Base-by-base conservation (phyloP, 2,113 vertebrate genomes). In the Sciurus niger region DNA sequence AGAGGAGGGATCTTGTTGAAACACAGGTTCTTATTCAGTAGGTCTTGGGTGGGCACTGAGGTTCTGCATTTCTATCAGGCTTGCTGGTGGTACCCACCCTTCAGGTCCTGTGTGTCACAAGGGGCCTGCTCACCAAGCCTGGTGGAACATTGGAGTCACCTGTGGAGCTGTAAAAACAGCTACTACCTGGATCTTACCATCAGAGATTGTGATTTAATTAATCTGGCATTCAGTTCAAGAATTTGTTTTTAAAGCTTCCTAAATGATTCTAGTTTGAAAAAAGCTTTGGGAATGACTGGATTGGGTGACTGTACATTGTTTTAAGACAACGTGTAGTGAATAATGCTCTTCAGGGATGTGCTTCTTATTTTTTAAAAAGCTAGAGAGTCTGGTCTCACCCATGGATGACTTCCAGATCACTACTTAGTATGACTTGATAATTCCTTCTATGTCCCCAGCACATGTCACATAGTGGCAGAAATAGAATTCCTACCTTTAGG, bases 191-290 rank as follows among this genome's bases (percentile, higher is more conserved):
- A 48, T 93, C 18, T 37, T 16, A 7, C n/a, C 5, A 5, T 1
- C 30, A 63, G 67, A 70, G 2, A 58, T 43, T 55, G 12, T 1
- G 25, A 18, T 60, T 28, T 87, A 70, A 55, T 76, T 53, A 68
- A n/a, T 82, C 8, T 40, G 24, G 40, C 25, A 48, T 76, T 20
- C 43, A 46, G 2, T 90, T 14, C 72, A 60, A 85, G 24, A 70
- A 67, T 24, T 63, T 70, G 37, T 70, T 51, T 58, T 78, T 40
- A 30, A 55, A 55, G 32, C 18, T 58, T 96, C 28, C 32, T 48
- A 92, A 72, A 24, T 89, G 51, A 91, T 89, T 84, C 85, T 94
- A 32, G 48, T 51, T 89, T 79, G 78, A 68, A 51, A 25, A 74
- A 79, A 46, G 16, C 85, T 84, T 76, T 87, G 46, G 84, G 40